These are phyloP conservation scores for Formica exsecta DNA, from an alignment of 1,140 invertebrate genomes.

Conservation along the genomic window DNA sequence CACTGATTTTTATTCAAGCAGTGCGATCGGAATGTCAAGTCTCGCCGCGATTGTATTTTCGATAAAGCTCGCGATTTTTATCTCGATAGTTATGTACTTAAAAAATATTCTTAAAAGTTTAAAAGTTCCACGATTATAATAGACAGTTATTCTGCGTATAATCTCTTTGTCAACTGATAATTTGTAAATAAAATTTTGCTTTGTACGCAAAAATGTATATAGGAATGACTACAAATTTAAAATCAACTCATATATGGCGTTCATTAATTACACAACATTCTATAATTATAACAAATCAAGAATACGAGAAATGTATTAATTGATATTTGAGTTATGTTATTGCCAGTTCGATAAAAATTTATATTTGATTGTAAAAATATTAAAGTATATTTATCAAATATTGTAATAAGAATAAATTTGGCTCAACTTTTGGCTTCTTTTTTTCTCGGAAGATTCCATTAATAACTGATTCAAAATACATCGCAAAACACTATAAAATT, in stretches of 20 bases:
- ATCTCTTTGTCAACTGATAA: neutral
- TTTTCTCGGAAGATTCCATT: too few species aligned
- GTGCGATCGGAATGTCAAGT: neutral
- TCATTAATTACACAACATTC: too few species aligned
- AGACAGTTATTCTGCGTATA: neutral
- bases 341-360: too few species aligned
- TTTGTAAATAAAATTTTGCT: neutral
- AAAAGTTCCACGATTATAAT: neutral
- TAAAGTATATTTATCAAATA: too few species aligned
- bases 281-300: too few species aligned
- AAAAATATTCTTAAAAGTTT: slow-evolving; percentile 3
- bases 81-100: neutral
- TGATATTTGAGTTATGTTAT: too few species aligned
- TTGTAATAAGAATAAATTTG: too few species aligned
- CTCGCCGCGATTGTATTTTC: neutral
- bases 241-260: too few species aligned
- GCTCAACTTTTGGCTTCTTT: too few species aligned
- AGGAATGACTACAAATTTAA: neutral
- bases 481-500: neutral
- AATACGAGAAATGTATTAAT: too few species aligned
- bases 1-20: neutral
- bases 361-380: too few species aligned
- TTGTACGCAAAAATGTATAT: neutral
- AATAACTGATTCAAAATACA: neutral
- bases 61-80: slow-evolving; percentile 18